phyloP scores from a whole-genome alignment of 1,140 invertebrate genomes.

The Phocides pigmalion region DNA sequence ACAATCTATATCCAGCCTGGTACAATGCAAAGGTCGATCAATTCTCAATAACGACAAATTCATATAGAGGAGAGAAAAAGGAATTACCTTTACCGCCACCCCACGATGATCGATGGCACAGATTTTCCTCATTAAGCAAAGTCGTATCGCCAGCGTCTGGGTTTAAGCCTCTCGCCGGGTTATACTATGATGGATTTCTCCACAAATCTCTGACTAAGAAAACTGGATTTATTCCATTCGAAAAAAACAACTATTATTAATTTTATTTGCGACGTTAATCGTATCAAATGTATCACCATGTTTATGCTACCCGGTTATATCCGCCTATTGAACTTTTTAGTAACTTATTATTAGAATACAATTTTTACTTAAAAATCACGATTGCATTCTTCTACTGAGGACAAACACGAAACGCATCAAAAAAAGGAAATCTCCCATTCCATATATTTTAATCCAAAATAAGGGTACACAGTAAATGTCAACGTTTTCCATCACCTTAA shows the following conservation, averaged over 20 bases:
- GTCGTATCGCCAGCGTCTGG: constrained; percentile 45
- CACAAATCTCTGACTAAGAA: constrained; percentile 53
- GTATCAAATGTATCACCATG: too few species aligned
- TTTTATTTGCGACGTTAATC: neutral
- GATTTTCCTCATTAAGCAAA: constrained; percentile 51
- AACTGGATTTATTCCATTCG: constrained; percentile 49
- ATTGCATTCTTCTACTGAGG: too few species aligned
- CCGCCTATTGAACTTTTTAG: too few species aligned
- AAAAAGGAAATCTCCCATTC: too few species aligned
- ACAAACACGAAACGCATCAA: too few species aligned
- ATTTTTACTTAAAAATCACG: too few species aligned
- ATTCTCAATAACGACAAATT: constrained; percentile 62
- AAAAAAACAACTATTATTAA: constrained; percentile 37
- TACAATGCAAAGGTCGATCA: constrained; percentile 56
- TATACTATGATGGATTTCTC: constrained; percentile 76
- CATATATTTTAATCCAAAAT: too few species aligned
- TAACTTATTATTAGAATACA: too few species aligned
- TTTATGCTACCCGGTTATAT: too few species aligned
- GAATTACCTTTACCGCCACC: constrained; percentile 43
- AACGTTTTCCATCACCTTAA: too few species aligned
- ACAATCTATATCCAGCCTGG: constrained; percentile 42
- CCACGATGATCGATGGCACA: constrained; percentile 60
- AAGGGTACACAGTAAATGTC: too few species aligned
- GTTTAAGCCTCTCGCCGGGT: constrained; percentile 72
- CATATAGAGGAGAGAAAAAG: constrained; percentile 56